These are phyloP conservation scores for Ericerus pela DNA, from an alignment of 1,140 invertebrate species.

Conservation along the genomic window DNA sequence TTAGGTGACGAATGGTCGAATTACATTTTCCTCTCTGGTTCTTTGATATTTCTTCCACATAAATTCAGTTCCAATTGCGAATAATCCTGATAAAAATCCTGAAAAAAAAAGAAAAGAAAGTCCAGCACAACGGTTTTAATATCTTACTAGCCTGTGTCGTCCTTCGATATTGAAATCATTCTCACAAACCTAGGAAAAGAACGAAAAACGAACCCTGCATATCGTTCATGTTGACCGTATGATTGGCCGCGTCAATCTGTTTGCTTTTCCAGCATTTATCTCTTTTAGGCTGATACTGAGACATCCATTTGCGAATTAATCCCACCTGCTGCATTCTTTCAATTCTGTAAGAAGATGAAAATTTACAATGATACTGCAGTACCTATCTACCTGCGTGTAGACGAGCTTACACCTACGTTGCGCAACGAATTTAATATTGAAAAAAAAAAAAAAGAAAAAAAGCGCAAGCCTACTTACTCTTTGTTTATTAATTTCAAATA, in stretches of 20 bases:
- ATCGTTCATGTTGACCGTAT: slow-evolving; percentile 69
- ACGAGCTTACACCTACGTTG: too few relatives aligned
- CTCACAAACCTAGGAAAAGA: slow-evolving; percentile 46
- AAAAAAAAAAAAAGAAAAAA: background rate
- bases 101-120: background rate
- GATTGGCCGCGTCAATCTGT: slow-evolving; percentile 51
- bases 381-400: too few relatives aligned
- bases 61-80: background rate
- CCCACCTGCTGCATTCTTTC: slow-evolving; percentile 66
- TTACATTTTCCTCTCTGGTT: slow-evolving; percentile 5
- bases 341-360: slow-evolving; percentile 37
- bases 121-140: background rate
- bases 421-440: background rate
- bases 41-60: slow-evolving; percentile 1
- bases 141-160: background rate
- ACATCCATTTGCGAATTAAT: slow-evolving; percentile 67
- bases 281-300: slow-evolving; percentile 55
- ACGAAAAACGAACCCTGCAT: slow-evolving; percentile 83
- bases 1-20: background rate
- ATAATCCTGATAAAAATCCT: background rate
- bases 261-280: slow-evolving; percentile 56
- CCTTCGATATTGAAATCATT: background rate
- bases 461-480: background rate
- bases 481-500: slow-evolving; percentile 46
- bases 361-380: slow-evolving; percentile 8